These are phyloP conservation scores for Mesocricetus auratus DNA, from an alignment of 2,113 vertebrate genomes.

Conservation along the genomic window DNA sequence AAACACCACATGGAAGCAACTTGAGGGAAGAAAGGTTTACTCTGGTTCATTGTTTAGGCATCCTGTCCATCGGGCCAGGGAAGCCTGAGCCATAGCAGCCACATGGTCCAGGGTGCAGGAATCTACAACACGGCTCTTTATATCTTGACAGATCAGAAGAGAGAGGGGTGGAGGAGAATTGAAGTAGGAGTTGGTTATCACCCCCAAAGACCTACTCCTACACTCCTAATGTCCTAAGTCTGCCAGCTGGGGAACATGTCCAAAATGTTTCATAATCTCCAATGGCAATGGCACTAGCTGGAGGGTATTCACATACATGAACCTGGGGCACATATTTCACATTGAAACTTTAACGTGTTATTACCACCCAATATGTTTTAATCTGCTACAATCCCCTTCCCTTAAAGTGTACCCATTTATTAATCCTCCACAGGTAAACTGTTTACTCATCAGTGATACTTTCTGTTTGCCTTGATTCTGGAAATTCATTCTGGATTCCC, in stretches of 20 bases:
- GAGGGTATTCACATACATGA: not conserved
- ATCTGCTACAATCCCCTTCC: not conserved
- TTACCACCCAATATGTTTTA: not conserved
- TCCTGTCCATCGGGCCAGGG: not conserved
- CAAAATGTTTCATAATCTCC: not conserved
- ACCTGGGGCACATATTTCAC: too few species aligned
- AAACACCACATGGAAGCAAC: not conserved
- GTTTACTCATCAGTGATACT: slow-evolving; percentile 27
- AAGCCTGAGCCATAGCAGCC: not conserved
- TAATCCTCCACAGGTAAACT: not conserved
- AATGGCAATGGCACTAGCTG: not conserved
- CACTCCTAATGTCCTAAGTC: not conserved
- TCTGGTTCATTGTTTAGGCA: not conserved
- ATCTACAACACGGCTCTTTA: not conserved
- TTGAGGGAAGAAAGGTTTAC: too few species aligned
- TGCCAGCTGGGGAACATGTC: not conserved
- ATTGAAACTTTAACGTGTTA: not conserved
- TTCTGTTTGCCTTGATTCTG: slow-evolving; percentile 32
- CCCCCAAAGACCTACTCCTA: not conserved
- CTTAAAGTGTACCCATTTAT: not conserved
- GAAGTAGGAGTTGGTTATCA: not conserved
- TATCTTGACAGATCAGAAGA: not conserved
- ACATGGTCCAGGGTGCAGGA: not conserved
- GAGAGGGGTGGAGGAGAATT: too few species aligned
- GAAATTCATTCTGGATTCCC: slow-evolving; percentile 41